Evolutionary conservation across 2,797 vertebrate species (phyloP), one percentile per base, ranked within the genome.

Genomic region (Podarcis lilfordi): DNA sequence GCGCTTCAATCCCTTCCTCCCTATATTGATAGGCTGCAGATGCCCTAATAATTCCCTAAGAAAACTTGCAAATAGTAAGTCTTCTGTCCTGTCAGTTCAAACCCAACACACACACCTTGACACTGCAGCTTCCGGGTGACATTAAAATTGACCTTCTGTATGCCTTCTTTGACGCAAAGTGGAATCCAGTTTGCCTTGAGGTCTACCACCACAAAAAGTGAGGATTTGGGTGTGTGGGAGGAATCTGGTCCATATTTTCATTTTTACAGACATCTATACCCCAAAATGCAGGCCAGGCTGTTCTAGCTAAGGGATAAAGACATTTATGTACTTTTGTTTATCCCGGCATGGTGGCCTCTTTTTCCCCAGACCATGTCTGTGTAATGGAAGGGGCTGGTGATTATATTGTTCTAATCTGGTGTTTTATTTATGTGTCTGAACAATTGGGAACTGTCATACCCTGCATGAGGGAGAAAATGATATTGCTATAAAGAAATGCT

Each of bases 351-450:
- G 66, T 82, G 87, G 5, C 72, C 27, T 72, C 43, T 37, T 59
- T 40, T 75, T 85, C 91, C 29, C 8, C 10, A 86, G 45, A 80
- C 27, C 27, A 29, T 43, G 35, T 43, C 29, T 82, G 50, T 88
- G 13, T 86, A 40, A 1, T 0, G 25, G n/a, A 17, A 37, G 86
- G n/a, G 45, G 61, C 32, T 89, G 87, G 80, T 74, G 79, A 82
- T 35, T 85, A 2, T 61, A 55, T 32, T 89, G 92, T 85, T 35
- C 11, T 90, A 86, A 92, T 69, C 85, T 88, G 23, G 23, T 91
- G 4, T 88, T 93, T 94, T 87, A 88, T 37, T 92, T 87, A 77
- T 15, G 78, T 92, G 21, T 83, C 80, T 91, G 87, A 93, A 84
- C 76, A 89, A 82, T 0, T 89, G 82, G 79, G 68, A 85, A 25